phyloP scores from a whole-genome alignment of 1,140 invertebrate species.

The Anthonomus grandis region DNA sequence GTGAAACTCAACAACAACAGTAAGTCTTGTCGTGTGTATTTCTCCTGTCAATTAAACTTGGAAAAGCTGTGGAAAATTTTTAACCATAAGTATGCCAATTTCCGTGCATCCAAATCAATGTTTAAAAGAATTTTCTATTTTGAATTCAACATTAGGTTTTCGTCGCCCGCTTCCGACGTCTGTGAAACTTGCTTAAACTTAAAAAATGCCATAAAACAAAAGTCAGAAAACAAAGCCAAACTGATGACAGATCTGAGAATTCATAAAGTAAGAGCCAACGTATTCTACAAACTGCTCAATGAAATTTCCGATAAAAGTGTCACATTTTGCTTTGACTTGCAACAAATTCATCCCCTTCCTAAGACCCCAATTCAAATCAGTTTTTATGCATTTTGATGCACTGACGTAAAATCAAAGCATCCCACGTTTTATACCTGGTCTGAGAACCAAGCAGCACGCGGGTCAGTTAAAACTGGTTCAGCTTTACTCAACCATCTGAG shows the following conservation, averaged over 20 bases:
- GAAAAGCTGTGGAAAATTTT: conserved; percentile 3
- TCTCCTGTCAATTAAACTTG: conserved; percentile 1
- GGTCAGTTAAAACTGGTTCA: conserved; percentile 26
- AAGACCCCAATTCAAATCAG: conserved; percentile 13
- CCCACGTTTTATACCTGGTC: conserved; percentile 36
- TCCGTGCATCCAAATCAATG: conserved; percentile 3
- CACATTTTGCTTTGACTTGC: conserved; percentile 9
- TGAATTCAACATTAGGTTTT: conserved; percentile 24
- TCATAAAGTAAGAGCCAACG: conserved; percentile 13
- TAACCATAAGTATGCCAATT: not conserved
- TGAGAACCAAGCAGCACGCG: conserved; percentile 28
- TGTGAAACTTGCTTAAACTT: conserved; percentile 14
- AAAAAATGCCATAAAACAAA: conserved; percentile 10
- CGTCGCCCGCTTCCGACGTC: conserved; percentile 11
- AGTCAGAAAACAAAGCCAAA: conserved; percentile 8
- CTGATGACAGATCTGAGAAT: no score
- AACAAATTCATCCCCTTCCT: conserved; percentile 7
- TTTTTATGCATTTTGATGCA: conserved; percentile 20
- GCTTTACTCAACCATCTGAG: conserved; percentile 28
- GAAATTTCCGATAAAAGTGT: not conserved
- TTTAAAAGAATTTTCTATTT: conserved; percentile 21
- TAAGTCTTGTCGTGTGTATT: not conserved
- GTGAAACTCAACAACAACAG: not conserved
- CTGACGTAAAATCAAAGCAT: conserved; percentile 23
- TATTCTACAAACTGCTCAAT: conserved; percentile 14